Percentiles rank a stretch among this genome's conserved stretches.
Evolutionary conservation across 2,888 invertebrate species (phyloP).

Genomic region (Chydorus sphaericus): DNA sequence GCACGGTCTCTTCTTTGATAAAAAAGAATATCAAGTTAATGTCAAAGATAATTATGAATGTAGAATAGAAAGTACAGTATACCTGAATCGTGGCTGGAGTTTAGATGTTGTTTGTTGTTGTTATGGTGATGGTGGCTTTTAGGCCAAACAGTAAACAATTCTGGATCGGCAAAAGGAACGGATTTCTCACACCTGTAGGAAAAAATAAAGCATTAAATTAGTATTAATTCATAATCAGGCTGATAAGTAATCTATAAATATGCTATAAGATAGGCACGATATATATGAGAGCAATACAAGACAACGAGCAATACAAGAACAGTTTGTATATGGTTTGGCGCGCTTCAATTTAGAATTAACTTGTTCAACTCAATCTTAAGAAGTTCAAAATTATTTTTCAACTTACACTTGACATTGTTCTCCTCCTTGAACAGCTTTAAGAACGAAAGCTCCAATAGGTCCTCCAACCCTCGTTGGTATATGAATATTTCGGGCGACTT

Average conservation of each 20-base stretch:
- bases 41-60: not conserved
- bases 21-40: not conserved
- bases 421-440: conserved; percentile 1
- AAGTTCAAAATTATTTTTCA: too few species aligned
- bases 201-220: too few species aligned
- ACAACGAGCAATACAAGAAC: too few species aligned
- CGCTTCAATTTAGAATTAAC: too few species aligned
- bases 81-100: not conserved
- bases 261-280: too few species aligned
- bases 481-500: not conserved
- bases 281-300: too few species aligned
- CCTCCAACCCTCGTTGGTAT: not conserved
- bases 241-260: too few species aligned
- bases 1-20: not conserved
- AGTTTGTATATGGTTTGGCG: too few species aligned
- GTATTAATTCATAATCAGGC: too few species aligned
- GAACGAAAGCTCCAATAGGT: conserved; percentile 2
- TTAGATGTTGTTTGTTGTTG: not conserved
- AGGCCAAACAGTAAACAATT: not conserved
- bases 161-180: not conserved
- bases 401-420: conserved; percentile 2
- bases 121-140: not conserved
- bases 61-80: not conserved
- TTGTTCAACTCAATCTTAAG: too few species aligned
- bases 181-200: conserved; percentile 5